A percentile compares a stretch with the other conserved stretches of the same genome.
Conservation (phyloP, 1,140 invertebrate species). For the Solen grandis region DNA sequence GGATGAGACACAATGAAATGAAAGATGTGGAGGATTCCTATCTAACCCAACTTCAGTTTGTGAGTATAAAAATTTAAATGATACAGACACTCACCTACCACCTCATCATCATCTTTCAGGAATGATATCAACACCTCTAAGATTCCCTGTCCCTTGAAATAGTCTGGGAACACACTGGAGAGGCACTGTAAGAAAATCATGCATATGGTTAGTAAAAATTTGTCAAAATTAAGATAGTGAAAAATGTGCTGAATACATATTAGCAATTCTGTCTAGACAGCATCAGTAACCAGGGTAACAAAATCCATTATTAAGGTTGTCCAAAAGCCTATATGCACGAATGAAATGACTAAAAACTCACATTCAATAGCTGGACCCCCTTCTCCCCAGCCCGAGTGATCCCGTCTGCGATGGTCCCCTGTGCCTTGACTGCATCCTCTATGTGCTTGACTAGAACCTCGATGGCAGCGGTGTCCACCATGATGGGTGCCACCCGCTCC, state of each 20-base stretch:
- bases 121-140: constrained; percentile 90
- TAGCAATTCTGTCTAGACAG: no score
- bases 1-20: no score
- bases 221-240: no score
- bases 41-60: no score
- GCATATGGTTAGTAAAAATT: no score
- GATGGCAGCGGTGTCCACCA: constrained; percentile 93
- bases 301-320: no score
- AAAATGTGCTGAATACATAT: no score
- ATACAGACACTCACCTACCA: constrained; percentile 84
- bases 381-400: constrained; percentile 72
- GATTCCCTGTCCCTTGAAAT: constrained; percentile 94
- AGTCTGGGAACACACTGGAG: constrained; percentile 94
- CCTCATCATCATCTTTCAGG: constrained; percentile 89
- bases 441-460: constrained; percentile 78
- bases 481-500: constrained; percentile 95
- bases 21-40: no score
- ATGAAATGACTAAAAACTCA: no score
- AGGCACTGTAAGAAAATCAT: constrained; percentile 86
- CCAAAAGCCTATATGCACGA: no score
- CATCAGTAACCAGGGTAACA: no score
- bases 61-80: not conserved
- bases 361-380: constrained; percentile 82
- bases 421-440: constrained; percentile 73
- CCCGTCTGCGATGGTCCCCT: constrained; percentile 67